Evolutionary conservation across 2,113 vertebrate species (phyloP), one percentile per base, ranked within the genome.

Genomic region (Vimba vimba): DNA sequence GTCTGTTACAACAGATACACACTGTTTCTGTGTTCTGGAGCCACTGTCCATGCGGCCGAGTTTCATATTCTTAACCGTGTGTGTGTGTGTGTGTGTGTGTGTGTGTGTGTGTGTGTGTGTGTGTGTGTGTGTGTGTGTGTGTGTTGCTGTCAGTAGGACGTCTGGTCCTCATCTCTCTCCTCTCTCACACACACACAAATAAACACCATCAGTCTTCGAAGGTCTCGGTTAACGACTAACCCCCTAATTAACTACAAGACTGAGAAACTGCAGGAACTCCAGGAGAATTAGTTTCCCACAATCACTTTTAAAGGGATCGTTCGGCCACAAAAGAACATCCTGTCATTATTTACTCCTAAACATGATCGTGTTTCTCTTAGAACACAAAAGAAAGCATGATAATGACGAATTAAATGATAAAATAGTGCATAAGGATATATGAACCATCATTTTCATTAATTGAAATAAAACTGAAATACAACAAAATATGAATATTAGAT

Each of bases 201-300:
- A 79, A 82, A 77, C 83, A 78, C 27, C 77, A 77, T 57, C 50
- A 69, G 83, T 74, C 68, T 55, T 68, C 62, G 60, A 39, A 64
- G 78, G 83, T 71, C 86, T 78, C 17, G 0, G 77, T n/a, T 79
- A 43, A 77, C 47, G 64, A 64, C 60, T 69, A 88, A 85, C 87
- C 76, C 76, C 36, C 50, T 87, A 66, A 87, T 87, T 87, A 87
- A 64, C 83, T 85, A 52, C 64, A 52, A 74, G 25, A 52, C 45
- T 81, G 77, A 74, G 57, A 43, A 21, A 52, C 45, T 81, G 77
- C 79, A 57, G 83, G 62, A 79, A n/a, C 55, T 68, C 83, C 30
- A n/a, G 12, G 21, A 43, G 62, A 43, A 57, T 50, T 8, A 50
- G 19, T 83, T 87, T 87, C 86, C 86, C 79, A 86, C 85, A 86